Conservation (phyloP, 35 echinoderm and acorn worm genomes). For the Heliocidaris tuberculata region DNA sequence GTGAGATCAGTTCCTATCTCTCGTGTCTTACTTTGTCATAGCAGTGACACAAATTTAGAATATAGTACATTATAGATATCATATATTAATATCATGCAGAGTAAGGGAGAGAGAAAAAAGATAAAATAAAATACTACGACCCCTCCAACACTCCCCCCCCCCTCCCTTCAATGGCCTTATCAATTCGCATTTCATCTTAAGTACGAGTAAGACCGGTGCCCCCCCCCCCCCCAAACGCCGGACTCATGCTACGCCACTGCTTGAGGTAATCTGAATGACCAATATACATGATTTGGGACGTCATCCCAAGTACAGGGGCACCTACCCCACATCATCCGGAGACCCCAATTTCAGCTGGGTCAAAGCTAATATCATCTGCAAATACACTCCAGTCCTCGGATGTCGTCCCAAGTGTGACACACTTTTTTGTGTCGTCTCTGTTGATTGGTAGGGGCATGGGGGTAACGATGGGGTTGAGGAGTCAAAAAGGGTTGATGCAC, state of each 20-base stretch:
- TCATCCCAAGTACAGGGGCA: background rate
- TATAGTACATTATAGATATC: too few relatives aligned
- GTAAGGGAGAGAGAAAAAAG: too few relatives aligned
- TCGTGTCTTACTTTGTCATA: too few relatives aligned
- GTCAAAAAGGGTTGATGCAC: background rate
- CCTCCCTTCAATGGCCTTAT: too few relatives aligned
- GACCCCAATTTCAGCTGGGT: conserved; percentile 21
- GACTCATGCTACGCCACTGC: background rate
- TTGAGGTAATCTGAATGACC: background rate
- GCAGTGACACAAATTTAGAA: too few relatives aligned
- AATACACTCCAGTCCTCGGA: background rate
- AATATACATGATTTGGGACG: background rate
- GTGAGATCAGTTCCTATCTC: too few relatives aligned
- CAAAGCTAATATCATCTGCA: conserved; percentile 33
- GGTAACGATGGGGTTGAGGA: background rate
- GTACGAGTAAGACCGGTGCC: too few relatives aligned
- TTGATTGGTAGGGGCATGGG: background rate
- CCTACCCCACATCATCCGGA: background rate
- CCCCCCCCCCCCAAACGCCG: too few relatives aligned
- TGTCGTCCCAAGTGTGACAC: background rate
- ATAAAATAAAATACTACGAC: too few relatives aligned
- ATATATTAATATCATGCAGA: too few relatives aligned
- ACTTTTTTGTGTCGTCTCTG: background rate
- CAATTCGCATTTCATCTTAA: too few relatives aligned
- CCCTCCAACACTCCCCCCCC: too few relatives aligned